Conservation (phyloP, 2,113 vertebrate species). For the Rhadina sibilatrix region DNA sequence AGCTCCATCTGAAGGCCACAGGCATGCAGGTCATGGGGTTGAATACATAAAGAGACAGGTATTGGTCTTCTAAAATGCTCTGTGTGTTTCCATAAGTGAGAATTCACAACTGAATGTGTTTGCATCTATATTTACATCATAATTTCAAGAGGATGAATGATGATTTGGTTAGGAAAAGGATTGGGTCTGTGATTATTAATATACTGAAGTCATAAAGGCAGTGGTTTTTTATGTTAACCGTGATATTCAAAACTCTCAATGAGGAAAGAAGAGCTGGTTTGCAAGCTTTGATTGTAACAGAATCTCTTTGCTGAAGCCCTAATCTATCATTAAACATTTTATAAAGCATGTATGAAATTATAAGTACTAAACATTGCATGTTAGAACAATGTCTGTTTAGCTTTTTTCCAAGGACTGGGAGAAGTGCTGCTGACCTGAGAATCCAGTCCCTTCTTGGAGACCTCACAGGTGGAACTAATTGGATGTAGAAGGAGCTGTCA, state of each 20-base stretch:
- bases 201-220: background rate
- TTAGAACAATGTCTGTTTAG: accelerated
- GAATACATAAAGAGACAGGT: background rate
- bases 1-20: background rate
- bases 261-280: background rate
- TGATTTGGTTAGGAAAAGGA: background rate
- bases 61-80: background rate
- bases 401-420: background rate
- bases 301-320: background rate
- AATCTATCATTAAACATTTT: background rate
- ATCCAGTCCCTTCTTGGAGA: background rate
- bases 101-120: background rate
- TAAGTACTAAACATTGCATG: background rate
- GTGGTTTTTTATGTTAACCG: background rate
- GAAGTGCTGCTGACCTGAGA: background rate
- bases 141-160: background rate
- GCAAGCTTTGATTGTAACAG: background rate
- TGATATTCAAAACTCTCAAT: background rate
- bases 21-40: background rate
- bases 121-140: background rate
- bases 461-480: background rate
- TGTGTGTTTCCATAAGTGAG: background rate
- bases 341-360: background rate
- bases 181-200: background rate
- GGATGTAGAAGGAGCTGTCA: background rate